These are phyloP conservation scores for Plectrocnemia conspersa DNA, from an alignment of 1,140 invertebrate genomes.

Conservation along the genomic window DNA sequence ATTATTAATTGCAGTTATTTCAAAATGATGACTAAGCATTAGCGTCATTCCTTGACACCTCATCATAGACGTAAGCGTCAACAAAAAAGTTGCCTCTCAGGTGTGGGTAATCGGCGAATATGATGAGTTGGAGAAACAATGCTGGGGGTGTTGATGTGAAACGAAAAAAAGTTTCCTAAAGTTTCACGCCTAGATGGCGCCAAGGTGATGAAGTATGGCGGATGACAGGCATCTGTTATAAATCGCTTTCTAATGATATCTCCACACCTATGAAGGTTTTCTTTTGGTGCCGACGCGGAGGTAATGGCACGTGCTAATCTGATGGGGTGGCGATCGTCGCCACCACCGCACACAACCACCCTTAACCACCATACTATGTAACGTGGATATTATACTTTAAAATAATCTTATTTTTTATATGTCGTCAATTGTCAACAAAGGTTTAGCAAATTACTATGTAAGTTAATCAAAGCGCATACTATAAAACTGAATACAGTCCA, in stretches of 20 bases:
- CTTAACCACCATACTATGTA: too few relatives aligned
- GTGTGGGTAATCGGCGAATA: conserved; percentile 31
- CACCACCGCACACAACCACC: too few relatives aligned
- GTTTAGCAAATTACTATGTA: too few relatives aligned
- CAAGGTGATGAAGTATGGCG: conserved; percentile 21
- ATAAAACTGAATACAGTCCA: too few relatives aligned
- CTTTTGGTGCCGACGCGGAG: conserved; percentile 13
- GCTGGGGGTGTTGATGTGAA: not conserved
- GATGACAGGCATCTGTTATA: conserved; percentile 31
- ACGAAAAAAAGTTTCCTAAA: conserved; percentile 15
- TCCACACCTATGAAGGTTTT: conserved; percentile 10
- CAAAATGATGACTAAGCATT: too few relatives aligned
- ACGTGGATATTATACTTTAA: too few relatives aligned
- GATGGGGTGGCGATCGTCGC: conserved; percentile 19
- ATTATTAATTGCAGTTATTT: too few relatives aligned
- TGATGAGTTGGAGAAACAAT: conserved; percentile 17
- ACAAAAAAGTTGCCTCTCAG: conserved; percentile 11
- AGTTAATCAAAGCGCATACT: too few relatives aligned
- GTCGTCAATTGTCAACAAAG: too few relatives aligned
- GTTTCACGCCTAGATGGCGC: not conserved
- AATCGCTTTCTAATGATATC: conserved; percentile 35
- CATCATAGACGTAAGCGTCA: not conserved
- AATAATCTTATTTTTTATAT: too few relatives aligned
- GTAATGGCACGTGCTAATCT: conserved; percentile 28
- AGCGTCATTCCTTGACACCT: too few relatives aligned